Evolutionary conservation across 2,888 invertebrate species (phyloP), one percentile per base, ranked within the genome.

Genomic region (Agonopterix alstromeriana): DNA sequence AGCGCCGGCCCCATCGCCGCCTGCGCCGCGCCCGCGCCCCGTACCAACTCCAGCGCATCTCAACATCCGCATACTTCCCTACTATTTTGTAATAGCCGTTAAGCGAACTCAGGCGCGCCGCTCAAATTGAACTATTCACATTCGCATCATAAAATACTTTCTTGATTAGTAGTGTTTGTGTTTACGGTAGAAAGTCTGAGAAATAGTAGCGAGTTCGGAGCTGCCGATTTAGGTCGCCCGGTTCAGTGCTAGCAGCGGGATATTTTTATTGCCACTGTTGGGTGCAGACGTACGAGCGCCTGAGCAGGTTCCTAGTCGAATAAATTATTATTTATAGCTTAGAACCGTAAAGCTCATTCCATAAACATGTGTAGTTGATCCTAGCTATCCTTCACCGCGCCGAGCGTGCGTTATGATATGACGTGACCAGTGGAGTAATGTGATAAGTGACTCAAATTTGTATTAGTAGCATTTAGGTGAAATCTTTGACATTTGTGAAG

Each of bases 211-310:
- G 69, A 70, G 63, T 69, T 61, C 63, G 61, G 62, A 73, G 73
- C 74, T 61, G 75, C 74, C 68, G 78, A 88, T 84, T 74, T 86
- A 84, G 87, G 87, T 88, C 87, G 85, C 86, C 87, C 87, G 87
- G 87, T 76, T 78, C 81, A 68, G 75, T 70, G 77, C 80, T 81
- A 77, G 82, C 81, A 81, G 82, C 76, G 83, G 77, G 86, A 83
- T 88, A 88, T 88, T 88, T 88, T 87, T 87, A 87, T 84, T 82
- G 73, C 80, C 74, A 76, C 80, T 73, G 78, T 81, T 77, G 71
- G 76, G 77, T 79, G 81, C 78, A 82, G 77, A 82, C 81, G 77
- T 70, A 73, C 76, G 73, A 76, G 70, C 77, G 73, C 70, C 69
- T 68, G 77, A 76, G 72, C 78, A 71, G 75, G 75, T 70, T 67